A percentile compares a stretch with the other conserved stretches of the same genome.
Evolutionary conservation across 2,797 vertebrate species (phyloP).

Genomic region (Carduelis carduelis): DNA sequence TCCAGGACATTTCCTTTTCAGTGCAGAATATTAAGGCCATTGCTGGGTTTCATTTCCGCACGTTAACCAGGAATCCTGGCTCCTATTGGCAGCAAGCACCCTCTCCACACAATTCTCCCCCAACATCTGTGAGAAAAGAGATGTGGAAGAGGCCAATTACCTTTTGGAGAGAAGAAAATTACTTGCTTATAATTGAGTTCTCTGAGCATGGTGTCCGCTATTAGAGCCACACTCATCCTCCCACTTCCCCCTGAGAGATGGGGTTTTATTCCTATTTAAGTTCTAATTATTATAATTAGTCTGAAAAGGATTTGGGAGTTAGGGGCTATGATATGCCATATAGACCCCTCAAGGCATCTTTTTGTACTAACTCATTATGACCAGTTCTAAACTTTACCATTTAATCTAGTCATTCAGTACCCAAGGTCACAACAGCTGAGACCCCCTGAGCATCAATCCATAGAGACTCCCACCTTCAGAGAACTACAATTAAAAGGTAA

Average conservation of each 20-base stretch:
- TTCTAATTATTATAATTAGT: constrained; percentile 61
- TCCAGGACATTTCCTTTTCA: not conserved
- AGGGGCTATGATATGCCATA: constrained; percentile 53
- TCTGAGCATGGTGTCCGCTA: constrained; percentile 29
- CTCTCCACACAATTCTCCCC: not conserved
- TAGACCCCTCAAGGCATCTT: constrained; percentile 44
- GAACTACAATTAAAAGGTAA: constrained; percentile 53
- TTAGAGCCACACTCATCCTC: constrained; percentile 62
- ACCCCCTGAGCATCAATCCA: constrained; percentile 56
- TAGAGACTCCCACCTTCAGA: constrained; percentile 36
- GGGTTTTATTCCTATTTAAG: constrained; percentile 64
- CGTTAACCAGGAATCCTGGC: not conserved
- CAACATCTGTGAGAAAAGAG: constrained; percentile 53
- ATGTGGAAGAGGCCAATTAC: constrained; percentile 59
- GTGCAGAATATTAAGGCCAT: not conserved
- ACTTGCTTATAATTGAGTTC: constrained; percentile 59
- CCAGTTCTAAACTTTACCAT: constrained; percentile 53
- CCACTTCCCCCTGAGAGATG: constrained; percentile 23
- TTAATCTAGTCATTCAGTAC: constrained; percentile 38
- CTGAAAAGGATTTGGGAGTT: constrained; percentile 68
- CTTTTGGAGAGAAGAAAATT: constrained; percentile 53
- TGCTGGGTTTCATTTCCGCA: constrained; percentile 1
- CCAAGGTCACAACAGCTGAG: constrained; percentile 44
- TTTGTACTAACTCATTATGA: constrained; percentile 42
- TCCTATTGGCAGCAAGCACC: not conserved